Conservation (phyloP, 2,113 vertebrate species). For the Megaceryle torquata region DNA sequence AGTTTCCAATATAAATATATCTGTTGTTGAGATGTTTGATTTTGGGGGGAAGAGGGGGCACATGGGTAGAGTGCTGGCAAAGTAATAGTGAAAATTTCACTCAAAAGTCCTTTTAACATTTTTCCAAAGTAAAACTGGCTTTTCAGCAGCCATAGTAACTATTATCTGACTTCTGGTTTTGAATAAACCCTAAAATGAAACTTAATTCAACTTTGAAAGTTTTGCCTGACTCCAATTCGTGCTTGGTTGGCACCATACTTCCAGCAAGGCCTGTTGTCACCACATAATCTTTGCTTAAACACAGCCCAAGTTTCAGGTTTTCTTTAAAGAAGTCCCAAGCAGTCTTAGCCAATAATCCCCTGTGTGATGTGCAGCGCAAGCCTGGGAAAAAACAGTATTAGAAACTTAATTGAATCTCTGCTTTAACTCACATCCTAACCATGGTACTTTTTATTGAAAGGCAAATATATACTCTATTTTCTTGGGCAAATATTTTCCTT, state of each 20-base stretch:
- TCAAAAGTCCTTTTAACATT: not conserved
- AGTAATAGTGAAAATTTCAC: not conserved
- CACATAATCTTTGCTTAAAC: not conserved
- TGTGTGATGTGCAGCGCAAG: not conserved
- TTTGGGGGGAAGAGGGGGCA: accelerated
- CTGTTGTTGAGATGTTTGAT: not conserved
- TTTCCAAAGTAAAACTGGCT: not conserved
- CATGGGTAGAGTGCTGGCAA: not conserved
- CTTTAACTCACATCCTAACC: not conserved
- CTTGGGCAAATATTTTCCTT: not conserved
- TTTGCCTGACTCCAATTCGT: not conserved
- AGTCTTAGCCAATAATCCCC: not conserved
- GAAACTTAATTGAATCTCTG: not conserved
- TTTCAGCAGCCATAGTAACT: not conserved
- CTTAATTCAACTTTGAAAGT: not conserved
- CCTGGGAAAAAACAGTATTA: not conserved
- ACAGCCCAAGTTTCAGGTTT: not conserved
- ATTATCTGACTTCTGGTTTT: not conserved
- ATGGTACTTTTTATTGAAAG: not conserved
- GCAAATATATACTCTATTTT: not conserved
- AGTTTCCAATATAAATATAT: not conserved
- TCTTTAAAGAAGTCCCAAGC: not conserved
- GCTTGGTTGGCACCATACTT: not conserved
- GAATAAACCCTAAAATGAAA: not conserved
- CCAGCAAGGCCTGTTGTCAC: not conserved